These are phyloP conservation scores for Sitophilus oryzae DNA, from an alignment of 1,140 invertebrate genomes.

Conservation along the genomic window DNA sequence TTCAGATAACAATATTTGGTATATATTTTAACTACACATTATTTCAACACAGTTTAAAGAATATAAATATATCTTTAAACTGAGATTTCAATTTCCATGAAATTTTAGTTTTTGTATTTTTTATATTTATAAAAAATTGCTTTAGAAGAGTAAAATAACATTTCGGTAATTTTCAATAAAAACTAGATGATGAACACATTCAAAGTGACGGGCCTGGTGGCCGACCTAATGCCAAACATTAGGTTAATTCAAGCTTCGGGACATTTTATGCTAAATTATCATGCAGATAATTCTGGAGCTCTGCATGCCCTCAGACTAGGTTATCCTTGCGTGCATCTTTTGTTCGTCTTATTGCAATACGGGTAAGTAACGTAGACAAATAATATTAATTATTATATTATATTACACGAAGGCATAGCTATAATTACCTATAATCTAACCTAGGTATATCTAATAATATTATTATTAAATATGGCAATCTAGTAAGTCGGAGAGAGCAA, in stretches of 20 bases:
- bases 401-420: too few relatives aligned
- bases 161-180: background rate
- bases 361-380: constrained; percentile 34
- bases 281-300: constrained; percentile 51
- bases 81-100: background rate
- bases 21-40: too few relatives aligned
- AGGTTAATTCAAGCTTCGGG: constrained; percentile 67
- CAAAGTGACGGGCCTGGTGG: constrained; percentile 62
- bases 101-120: constrained; percentile 4
- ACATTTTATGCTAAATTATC: constrained; percentile 73
- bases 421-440: too few relatives aligned
- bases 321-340: constrained; percentile 55
- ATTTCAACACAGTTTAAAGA: too few relatives aligned
- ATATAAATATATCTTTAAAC: background rate
- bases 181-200: constrained; percentile 59
- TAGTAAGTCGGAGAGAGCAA: too few relatives aligned
- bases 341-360: constrained; percentile 61
- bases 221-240: constrained; percentile 76
- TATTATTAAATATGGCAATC: too few relatives aligned
- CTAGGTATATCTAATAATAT: too few relatives aligned
- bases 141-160: background rate
- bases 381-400: too few relatives aligned
- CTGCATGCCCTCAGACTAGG: constrained; percentile 52
- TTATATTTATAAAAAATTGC: background rate
- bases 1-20: too few relatives aligned